These are phyloP conservation scores for Notocelia uddmanniana DNA, from an alignment of 2,888 invertebrate species.

Conservation along the genomic window DNA sequence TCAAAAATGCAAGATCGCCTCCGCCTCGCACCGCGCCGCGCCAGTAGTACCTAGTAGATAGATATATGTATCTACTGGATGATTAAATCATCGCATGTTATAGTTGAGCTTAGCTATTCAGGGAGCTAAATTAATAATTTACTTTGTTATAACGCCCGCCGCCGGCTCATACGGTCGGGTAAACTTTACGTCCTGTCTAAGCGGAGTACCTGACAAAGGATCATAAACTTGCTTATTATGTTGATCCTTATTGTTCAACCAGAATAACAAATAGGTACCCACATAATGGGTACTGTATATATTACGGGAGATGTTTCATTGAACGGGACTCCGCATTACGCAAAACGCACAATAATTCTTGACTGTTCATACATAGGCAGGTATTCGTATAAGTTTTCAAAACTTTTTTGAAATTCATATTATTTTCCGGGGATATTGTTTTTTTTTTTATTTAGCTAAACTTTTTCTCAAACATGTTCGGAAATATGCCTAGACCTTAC, in stretches of 20 bases:
- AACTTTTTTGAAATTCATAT: too few relatives aligned
- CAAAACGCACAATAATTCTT: neutral
- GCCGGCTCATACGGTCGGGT: neutral
- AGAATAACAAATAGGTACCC: conserved; percentile 17
- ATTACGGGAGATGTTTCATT: neutral
- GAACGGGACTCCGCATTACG: conserved; percentile 3
- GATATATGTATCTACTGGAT: too few relatives aligned
- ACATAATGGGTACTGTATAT: conserved; percentile 9
- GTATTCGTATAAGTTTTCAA: too few relatives aligned
- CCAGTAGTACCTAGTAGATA: too few relatives aligned
- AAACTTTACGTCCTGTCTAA: conserved; percentile 1
- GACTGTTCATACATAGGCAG: neutral
- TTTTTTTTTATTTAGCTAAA: too few relatives aligned
- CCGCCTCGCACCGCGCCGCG: too few relatives aligned
- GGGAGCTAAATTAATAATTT: neutral
- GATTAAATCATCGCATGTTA: neutral
- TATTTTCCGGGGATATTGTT: too few relatives aligned
- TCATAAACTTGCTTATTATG: conserved; percentile 20
- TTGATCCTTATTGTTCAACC: conserved; percentile 19
- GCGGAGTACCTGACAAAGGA: conserved; percentile 10
- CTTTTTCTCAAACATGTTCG: too few relatives aligned
- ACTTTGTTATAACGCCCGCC: neutral
- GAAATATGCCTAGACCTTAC: too few relatives aligned
- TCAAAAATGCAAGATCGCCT: too few relatives aligned
- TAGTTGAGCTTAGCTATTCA: neutral